Evolutionary conservation across 1,140 invertebrate genomes (phyloP).

Genomic region (Plectrocnemia conspersa): DNA sequence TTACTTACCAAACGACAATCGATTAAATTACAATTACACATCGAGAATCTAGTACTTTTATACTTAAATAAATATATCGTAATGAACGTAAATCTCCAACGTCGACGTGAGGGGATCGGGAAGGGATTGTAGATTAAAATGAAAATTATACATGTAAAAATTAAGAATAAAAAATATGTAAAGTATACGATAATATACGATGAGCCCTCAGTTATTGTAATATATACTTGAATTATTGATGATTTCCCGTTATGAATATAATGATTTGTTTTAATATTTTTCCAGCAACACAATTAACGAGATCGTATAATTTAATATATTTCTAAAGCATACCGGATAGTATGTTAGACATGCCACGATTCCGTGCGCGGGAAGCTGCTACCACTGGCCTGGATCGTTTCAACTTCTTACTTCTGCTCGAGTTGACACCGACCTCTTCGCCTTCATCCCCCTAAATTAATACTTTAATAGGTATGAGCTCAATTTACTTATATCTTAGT

Average conservation of each 20-base stretch:
- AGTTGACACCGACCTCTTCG: constrained; percentile 14
- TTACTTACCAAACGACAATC: no score
- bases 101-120: no score
- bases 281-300: constrained; percentile 33
- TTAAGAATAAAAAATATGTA: no score
- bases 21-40: no score
- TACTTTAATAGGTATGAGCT: constrained; percentile 31
- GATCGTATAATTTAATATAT: constrained; percentile 17
- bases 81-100: no score
- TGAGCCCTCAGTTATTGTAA: no score
- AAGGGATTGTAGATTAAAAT: no score
- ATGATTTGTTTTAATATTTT: constrained; percentile 31
- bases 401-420: constrained; percentile 15
- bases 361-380: constrained; percentile 12
- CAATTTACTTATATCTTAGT: constrained; percentile 9
- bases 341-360: constrained; percentile 28
- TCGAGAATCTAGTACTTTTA: no score
- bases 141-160: no score
- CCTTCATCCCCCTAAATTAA: constrained; percentile 34
- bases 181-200: no score
- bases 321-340: constrained; percentile 30
- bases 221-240: no score
- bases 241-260: constrained; percentile 18
- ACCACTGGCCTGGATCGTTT: constrained; percentile 19
- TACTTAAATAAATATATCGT: no score